Percentiles rank a stretch among this genome's conserved stretches.
These are phyloP conservation scores for Pseudoatta argentina DNA, from an alignment of 1,140 invertebrate genomes.

Conservation along the genomic window DNA sequence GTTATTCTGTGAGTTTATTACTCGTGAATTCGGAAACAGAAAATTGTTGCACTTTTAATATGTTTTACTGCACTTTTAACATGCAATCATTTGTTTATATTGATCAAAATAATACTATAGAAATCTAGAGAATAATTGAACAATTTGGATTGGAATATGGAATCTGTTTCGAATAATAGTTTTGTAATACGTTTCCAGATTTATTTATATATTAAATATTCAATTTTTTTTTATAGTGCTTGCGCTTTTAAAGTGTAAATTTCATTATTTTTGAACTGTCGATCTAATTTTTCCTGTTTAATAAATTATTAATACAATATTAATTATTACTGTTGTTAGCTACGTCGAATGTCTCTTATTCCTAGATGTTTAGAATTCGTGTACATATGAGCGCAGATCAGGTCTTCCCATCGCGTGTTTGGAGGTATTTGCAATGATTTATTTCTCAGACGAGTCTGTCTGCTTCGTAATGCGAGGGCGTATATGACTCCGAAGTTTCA, in stretches of 20 bases:
- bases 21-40: not conserved
- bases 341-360: not conserved
- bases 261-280: not conserved
- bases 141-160: not conserved
- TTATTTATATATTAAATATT: not conserved
- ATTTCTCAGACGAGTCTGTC: constrained; percentile 64
- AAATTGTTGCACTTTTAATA: not conserved
- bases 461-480: constrained; percentile 67
- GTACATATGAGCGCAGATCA: constrained; percentile 53
- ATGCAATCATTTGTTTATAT: not conserved
- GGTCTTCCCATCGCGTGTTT: constrained; percentile 68
- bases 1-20: constrained; percentile 65
- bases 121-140: not conserved
- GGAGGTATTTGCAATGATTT: constrained; percentile 75
- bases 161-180: no score
- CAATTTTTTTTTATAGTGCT: not conserved
- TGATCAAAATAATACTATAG: not conserved
- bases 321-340: not conserved
- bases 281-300: not conserved
- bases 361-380: constrained; percentile 24
- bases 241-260: not conserved
- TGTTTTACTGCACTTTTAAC: not conserved
- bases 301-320: not conserved
- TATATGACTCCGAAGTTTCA: constrained; percentile 75
- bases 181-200: no score